Evolutionary conservation across 1,140 invertebrate genomes (phyloP).

Genomic region (Drosophila setifemur): DNA sequence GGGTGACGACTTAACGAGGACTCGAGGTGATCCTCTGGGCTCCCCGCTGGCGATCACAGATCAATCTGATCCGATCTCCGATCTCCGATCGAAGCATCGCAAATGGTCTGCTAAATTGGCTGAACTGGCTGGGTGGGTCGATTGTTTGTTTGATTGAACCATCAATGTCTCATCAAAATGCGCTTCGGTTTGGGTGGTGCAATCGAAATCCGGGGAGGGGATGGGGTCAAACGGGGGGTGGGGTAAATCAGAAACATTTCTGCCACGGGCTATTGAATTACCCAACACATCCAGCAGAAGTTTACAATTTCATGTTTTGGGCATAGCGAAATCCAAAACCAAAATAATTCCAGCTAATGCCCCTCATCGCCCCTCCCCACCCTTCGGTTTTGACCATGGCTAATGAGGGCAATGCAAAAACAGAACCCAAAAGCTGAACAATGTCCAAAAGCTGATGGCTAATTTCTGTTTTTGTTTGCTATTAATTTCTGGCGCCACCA

Average conservation of each 20-base stretch:
- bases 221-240: too few species aligned
- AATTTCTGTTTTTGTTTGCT: constrained; percentile 60
- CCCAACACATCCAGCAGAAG: constrained; percentile 18
- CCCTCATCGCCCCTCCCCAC: not conserved
- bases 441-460: constrained; percentile 52
- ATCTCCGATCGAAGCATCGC: constrained; percentile 54
- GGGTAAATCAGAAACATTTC: not conserved
- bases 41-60: constrained; percentile 3
- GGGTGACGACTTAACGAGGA: constrained; percentile 72
- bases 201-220: too few species aligned
- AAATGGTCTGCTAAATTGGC: constrained; percentile 74
- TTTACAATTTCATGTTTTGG: constrained; percentile 39
- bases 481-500: constrained; percentile 50
- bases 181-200: constrained; percentile 34
- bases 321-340: constrained; percentile 60
- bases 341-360: constrained; percentile 20
- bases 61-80: constrained; percentile 10
- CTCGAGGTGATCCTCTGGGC: constrained; percentile 30
- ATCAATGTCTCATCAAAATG: constrained; percentile 78
- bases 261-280: constrained; percentile 31
- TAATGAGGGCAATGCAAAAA: constrained; percentile 64
- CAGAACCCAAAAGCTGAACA: constrained; percentile 20
- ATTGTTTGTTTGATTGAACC: constrained; percentile 66
- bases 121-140: constrained; percentile 65
- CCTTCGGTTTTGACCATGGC: not conserved